Evolutionary conservation across 2,888 invertebrate genomes (phyloP).

Genomic region (Xanthorhoe spadicearia): DNA sequence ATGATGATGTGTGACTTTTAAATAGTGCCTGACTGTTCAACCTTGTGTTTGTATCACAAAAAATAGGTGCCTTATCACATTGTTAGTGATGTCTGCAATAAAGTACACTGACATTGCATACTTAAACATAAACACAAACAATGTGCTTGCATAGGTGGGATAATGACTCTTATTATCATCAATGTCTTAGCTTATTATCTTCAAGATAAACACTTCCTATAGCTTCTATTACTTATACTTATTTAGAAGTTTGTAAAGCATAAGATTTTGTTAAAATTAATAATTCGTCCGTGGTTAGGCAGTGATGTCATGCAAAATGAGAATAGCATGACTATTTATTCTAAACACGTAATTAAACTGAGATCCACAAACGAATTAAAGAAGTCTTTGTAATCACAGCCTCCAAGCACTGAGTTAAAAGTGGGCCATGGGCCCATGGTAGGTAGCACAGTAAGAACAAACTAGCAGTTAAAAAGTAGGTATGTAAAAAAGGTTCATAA

Average conservation of each 20-base stretch:
- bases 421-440: constrained; percentile 8
- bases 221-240: not conserved
- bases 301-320: constrained; percentile 26
- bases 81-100: not conserved
- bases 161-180: not conserved
- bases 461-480: not conserved
- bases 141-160: not conserved
- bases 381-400: constrained; percentile 4
- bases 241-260: not conserved
- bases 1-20: not conserved
- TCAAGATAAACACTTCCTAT: not conserved
- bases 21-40: not conserved
- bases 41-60: not conserved
- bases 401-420: not conserved
- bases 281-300: not conserved
- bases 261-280: not conserved
- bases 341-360: constrained; percentile 12
- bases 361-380: constrained; percentile 10
- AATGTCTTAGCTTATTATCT: not conserved
- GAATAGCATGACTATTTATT: constrained; percentile 35
- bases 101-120: constrained; percentile 1
- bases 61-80: not conserved
- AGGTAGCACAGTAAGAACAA: not conserved
- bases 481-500: too few species aligned
- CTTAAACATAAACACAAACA: not conserved